These are phyloP conservation scores for Hydrozoanthus tunicans DNA, from an alignment of 64 coral and sea anemone genomes.

Conservation along the genomic window DNA sequence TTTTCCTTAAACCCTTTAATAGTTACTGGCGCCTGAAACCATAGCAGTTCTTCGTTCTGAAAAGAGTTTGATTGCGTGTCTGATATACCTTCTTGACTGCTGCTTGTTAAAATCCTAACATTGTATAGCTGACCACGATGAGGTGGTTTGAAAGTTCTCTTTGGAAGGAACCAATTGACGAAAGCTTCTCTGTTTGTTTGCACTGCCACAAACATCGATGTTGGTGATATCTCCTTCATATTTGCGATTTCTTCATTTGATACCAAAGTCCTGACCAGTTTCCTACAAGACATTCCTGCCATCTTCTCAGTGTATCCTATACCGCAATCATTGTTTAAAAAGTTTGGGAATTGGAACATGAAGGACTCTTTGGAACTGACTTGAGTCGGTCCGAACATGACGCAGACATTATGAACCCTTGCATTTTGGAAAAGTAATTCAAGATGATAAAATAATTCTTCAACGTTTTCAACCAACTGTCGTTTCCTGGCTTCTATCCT, in stretches of 20 bases:
- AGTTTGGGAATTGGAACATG: conserved; percentile 4
- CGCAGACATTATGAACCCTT: conserved; percentile 25
- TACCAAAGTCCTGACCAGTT: conserved; percentile 80
- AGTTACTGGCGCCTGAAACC: conserved; percentile 83
- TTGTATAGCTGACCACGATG: conserved; percentile 69
- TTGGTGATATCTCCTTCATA: conserved; percentile 81
- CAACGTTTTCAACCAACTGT: conserved; percentile 20
- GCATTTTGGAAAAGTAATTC: conserved; percentile 33
- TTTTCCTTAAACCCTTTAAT: conserved; percentile 66
- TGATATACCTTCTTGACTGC: conserved; percentile 8
- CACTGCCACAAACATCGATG: conserved; percentile 82
- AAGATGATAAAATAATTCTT: conserved; percentile 44
- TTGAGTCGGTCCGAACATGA: conserved; percentile 47
- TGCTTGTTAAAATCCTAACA: conserved; percentile 51
- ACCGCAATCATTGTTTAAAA: conserved; percentile 9
- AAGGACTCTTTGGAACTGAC: conserved; percentile 52
- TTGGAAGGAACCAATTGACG: conserved; percentile 85
- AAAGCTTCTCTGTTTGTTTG: conserved; percentile 54
- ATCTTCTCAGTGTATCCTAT: conserved; percentile 9
- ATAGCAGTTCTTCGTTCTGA: conserved; percentile 55
- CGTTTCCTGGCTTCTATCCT: conserved; percentile 44
- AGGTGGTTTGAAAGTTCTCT: conserved; percentile 83
- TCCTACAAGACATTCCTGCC: conserved; percentile 64
- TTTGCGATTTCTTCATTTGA: conserved; percentile 68
- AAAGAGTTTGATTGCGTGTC: background rate